Evolutionary conservation across 2,888 invertebrate species (phyloP).

Genomic region (Drosophila meridiana): DNA sequence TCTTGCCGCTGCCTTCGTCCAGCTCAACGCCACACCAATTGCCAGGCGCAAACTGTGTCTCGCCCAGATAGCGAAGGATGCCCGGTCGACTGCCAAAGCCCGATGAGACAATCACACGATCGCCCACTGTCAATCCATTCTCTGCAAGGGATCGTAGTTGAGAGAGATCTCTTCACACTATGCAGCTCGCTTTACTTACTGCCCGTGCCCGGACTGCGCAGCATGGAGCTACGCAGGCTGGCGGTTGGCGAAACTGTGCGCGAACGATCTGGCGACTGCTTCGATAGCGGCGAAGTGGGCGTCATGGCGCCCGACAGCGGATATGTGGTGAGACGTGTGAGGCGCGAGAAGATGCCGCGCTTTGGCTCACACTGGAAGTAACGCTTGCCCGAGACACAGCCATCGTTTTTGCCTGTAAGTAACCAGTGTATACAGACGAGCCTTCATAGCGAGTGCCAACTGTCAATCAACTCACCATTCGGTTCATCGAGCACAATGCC

Average conservation of each 20-base stretch:
- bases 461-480: slow-evolving; percentile 87
- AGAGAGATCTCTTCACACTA: not conserved
- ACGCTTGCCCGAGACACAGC: slow-evolving; percentile 95
- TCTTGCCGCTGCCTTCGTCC: slow-evolving; percentile 97
- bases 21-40: slow-evolving; percentile 98
- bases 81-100: slow-evolving; percentile 96
- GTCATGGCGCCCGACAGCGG: slow-evolving; percentile 88
- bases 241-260: slow-evolving; percentile 84
- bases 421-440: not conserved
- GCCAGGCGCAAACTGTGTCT: slow-evolving; percentile 95
- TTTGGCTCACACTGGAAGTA: slow-evolving; percentile 97
- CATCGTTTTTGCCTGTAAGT: slow-evolving; percentile 96
- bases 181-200: slow-evolving; percentile 72
- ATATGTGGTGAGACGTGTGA: slow-evolving; percentile 92
- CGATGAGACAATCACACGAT: slow-evolving; percentile 95
- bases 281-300: slow-evolving; percentile 77
- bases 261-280: slow-evolving; percentile 83
- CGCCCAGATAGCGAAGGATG: slow-evolving; percentile 93
- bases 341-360: slow-evolving; percentile 96
- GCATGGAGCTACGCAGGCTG: slow-evolving; percentile 81
- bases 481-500: slow-evolving; percentile 98
- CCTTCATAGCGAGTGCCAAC: not conserved
- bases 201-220: slow-evolving; percentile 80
- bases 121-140: slow-evolving; percentile 92
- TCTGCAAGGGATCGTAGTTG: slow-evolving; percentile 58